phyloP scores from a whole-genome alignment of 2,888 invertebrate genomes.

The Drosophila recens region DNA sequence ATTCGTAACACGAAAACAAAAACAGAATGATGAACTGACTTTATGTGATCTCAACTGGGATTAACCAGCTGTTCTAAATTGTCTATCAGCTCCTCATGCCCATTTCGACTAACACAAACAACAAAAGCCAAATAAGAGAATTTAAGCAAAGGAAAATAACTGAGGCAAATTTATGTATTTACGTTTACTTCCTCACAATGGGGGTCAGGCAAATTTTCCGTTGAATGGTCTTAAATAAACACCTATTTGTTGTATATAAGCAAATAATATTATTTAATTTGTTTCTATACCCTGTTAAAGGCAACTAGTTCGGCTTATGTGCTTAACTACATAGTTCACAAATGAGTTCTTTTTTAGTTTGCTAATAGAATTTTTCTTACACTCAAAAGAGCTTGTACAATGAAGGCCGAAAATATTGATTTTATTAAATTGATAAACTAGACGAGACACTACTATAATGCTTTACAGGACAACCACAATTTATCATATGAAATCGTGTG shows the following conservation, averaged over 20 bases:
- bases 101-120: slow-evolving; percentile 2
- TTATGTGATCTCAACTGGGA: slow-evolving; percentile 11
- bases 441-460: not conserved
- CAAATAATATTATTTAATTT: slow-evolving; percentile 9
- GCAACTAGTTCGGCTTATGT: not conserved
- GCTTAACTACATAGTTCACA: no score
- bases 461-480: not conserved
- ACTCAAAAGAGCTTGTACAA: not conserved
- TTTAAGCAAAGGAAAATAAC: slow-evolving; percentile 20
- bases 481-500: not conserved
- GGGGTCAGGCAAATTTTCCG: slow-evolving; percentile 26
- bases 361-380: no score
- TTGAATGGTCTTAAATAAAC: slow-evolving; percentile 24
- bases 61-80: slow-evolving; percentile 16
- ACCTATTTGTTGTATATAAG: slow-evolving; percentile 11
- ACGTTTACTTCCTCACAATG: slow-evolving; percentile 23
- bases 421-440: not conserved
- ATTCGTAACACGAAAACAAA: not conserved
- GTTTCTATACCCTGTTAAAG: slow-evolving; percentile 2
- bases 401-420: not conserved
- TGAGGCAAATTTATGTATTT: slow-evolving; percentile 38
- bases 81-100: slow-evolving; percentile 1
- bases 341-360: not conserved
- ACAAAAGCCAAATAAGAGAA: slow-evolving; percentile 25
- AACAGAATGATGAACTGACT: not conserved